Conservation (phyloP, 2,888 invertebrate genomes). For the Trissolcus japonicus region DNA sequence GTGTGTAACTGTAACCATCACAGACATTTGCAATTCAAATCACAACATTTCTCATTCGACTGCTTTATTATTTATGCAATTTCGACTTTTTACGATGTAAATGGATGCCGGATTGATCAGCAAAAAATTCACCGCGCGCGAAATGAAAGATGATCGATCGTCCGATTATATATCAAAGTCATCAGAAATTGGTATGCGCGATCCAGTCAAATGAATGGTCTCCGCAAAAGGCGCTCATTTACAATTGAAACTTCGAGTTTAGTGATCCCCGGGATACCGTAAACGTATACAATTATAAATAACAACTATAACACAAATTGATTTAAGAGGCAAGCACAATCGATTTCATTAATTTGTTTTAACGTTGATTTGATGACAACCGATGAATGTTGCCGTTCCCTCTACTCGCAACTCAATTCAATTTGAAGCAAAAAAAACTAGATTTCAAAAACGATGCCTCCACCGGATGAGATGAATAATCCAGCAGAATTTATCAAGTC, state of each 20-base stretch:
- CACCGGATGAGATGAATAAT: slow-evolving; percentile 21
- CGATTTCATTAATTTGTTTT: too few species aligned
- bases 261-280: slow-evolving; percentile 3
- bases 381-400: too few species aligned
- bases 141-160: slow-evolving; percentile 3
- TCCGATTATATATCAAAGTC: neutral
- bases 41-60: slow-evolving; percentile 12
- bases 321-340: neutral
- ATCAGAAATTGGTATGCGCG: neutral
- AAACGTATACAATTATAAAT: slow-evolving; percentile 18
- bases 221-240: too few species aligned
- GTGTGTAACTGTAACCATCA: slow-evolving; percentile 17
- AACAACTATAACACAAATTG: neutral
- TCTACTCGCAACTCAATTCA: too few species aligned
- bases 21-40: slow-evolving; percentile 40
- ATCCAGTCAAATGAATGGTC: too few species aligned
- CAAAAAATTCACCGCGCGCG: neutral
- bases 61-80: slow-evolving; percentile 34
- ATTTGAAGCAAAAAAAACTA: too few species aligned
- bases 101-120: slow-evolving; percentile 15
- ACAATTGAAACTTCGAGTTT: too few species aligned
- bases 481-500: slow-evolving; percentile 40
- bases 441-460: too few species aligned
- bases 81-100: slow-evolving; percentile 23
- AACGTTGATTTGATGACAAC: too few species aligned